A percentile compares a stretch with the other conserved stretches of the same genome.
Evolutionary conservation across 2,888 invertebrate genomes (phyloP).

Genomic region (Gasteruption jaculator): DNA sequence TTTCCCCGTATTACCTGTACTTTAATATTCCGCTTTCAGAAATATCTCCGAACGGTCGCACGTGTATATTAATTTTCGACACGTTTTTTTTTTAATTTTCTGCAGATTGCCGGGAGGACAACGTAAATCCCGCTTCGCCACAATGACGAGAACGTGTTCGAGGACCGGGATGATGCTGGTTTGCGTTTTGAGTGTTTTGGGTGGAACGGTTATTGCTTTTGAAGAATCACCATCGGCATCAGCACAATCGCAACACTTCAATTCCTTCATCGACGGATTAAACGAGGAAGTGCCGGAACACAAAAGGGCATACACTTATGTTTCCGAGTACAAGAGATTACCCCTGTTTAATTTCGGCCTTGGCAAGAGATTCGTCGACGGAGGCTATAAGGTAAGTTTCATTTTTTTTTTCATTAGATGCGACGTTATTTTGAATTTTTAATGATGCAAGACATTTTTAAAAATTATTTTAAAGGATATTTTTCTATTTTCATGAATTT

Average conservation of each 20-base stretch:
- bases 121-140: constrained; percentile 36
- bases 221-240: constrained; percentile 27
- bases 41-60: too few species aligned
- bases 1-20: too few species aligned
- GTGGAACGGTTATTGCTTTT: constrained; percentile 27
- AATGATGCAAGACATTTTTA: too few species aligned
- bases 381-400: constrained; percentile 49
- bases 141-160: constrained; percentile 15
- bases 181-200: constrained; percentile 27
- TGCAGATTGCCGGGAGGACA: background rate
- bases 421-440: too few species aligned
- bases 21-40: too few species aligned
- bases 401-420: too few species aligned
- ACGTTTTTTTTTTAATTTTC: background rate
- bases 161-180: constrained; percentile 25
- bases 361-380: constrained; percentile 49
- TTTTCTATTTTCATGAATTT: too few species aligned
- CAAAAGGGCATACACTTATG: constrained; percentile 60
- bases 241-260: constrained; percentile 20
- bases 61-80: background rate
- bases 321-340: constrained; percentile 62
- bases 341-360: constrained; percentile 54
- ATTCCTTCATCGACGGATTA: constrained; percentile 18
- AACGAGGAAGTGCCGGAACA: constrained; percentile 25
- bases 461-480: too few species aligned